Evolutionary conservation across 2,797 vertebrate genomes (phyloP).

Genomic region (Molossus molossus): DNA sequence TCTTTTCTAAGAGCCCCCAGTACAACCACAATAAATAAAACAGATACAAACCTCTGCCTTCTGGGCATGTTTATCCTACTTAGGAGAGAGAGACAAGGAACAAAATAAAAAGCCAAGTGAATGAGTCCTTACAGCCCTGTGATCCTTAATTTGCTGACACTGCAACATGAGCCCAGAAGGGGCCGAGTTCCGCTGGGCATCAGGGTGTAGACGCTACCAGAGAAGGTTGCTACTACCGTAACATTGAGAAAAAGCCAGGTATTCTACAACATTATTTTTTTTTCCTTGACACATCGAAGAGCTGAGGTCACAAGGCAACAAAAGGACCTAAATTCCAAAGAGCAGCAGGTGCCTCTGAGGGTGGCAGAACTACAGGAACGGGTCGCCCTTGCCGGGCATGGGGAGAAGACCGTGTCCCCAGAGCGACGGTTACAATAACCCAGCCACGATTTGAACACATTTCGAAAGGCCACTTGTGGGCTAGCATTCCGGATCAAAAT

Average conservation of each 20-base stretch:
- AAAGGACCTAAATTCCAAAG: not conserved
- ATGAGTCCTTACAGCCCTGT: not conserved
- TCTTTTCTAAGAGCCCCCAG: not conserved
- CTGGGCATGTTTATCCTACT: not conserved
- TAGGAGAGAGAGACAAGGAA: not conserved
- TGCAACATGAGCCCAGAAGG: fast-evolving
- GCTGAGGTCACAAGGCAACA: not conserved
- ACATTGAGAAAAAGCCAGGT: not conserved
- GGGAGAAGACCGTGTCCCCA: not conserved
- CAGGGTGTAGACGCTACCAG: not conserved
- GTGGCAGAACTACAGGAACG: not conserved
- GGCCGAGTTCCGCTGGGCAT: no score
- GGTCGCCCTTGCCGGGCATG: not conserved
- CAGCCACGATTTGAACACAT: not conserved
- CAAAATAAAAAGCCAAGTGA: not conserved
- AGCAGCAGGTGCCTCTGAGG: not conserved
- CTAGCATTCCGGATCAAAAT: not conserved
- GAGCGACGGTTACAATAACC: not conserved
- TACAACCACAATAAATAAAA: not conserved
- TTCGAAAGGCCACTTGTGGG: not conserved
- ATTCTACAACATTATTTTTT: not conserved
- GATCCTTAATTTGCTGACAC: not conserved
- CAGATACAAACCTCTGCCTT: not conserved
- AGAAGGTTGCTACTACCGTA: not conserved
- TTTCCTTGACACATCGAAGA: not conserved